These are phyloP conservation scores for Hozukius guyotensis DNA, from an alignment of 2,797 vertebrate species.

Conservation along the genomic window DNA sequence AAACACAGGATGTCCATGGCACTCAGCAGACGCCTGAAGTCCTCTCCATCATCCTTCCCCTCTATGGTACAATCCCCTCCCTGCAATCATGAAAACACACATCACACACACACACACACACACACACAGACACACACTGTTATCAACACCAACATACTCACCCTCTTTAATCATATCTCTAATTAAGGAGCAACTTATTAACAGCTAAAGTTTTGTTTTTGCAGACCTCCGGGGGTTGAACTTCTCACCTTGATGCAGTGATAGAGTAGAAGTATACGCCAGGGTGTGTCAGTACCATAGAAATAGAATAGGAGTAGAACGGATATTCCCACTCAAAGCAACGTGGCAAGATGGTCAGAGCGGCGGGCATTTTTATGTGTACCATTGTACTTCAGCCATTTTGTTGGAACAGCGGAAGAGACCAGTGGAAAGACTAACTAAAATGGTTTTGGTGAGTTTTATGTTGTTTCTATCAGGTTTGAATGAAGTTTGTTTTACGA, in stretches of 20 bases:
- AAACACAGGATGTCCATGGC: slow-evolving; percentile 95
- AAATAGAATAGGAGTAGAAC: neutral
- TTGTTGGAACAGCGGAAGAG: too few species aligned
- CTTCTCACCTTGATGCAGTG: slow-evolving; percentile 10
- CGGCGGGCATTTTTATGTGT: neutral
- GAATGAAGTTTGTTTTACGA: too few species aligned
- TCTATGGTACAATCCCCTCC: slow-evolving; percentile 93
- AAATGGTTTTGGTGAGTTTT: too few species aligned
- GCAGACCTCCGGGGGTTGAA: neutral
- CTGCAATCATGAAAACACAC: slow-evolving; percentile 66
- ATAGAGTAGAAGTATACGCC: neutral
- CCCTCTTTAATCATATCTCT: slow-evolving; percentile 18
- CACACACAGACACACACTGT: neutral
- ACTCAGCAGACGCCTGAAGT: slow-evolving; percentile 90
- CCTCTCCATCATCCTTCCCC: slow-evolving; percentile 89
- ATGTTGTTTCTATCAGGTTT: too few species aligned
- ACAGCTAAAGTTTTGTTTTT: slow-evolving; percentile 3
- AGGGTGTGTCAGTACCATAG: neutral
- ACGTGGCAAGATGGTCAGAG: neutral
- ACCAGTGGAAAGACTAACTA: too few species aligned
- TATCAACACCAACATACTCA: slow-evolving; percentile 28
- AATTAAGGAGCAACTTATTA: slow-evolving; percentile 32
- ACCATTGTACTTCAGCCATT: neutral
- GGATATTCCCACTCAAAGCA: neutral
- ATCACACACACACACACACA: slow-evolving; percentile 13